These are phyloP conservation scores for Schizotus pectinicornis DNA, from an alignment of 2,888 invertebrate genomes.

Conservation along the genomic window DNA sequence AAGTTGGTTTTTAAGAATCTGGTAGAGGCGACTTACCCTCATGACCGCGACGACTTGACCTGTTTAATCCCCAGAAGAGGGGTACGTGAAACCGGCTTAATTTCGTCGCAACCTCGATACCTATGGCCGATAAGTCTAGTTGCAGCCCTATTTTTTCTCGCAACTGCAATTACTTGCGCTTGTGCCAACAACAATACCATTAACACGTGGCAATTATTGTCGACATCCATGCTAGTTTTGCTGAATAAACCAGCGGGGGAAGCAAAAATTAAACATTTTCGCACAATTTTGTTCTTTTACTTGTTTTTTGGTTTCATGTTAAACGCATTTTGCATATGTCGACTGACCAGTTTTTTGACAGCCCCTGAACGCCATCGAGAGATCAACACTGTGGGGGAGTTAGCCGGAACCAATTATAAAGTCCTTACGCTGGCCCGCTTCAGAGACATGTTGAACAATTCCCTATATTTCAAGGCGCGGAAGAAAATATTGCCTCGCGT, in stretches of 20 bases:
- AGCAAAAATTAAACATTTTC: background rate
- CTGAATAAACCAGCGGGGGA: constrained; percentile 14
- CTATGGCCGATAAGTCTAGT: constrained; percentile 22
- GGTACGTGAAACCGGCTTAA: constrained; percentile 1
- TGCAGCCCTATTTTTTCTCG: constrained; percentile 6
- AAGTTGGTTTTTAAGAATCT: constrained; percentile 29
- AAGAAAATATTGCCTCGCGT: constrained; percentile 25
- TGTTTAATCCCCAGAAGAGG: constrained; percentile 27
- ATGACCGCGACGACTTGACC: constrained; percentile 33
- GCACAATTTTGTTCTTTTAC: constrained; percentile 18
- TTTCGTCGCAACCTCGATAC: constrained; percentile 4
- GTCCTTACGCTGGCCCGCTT: constrained; percentile 33
- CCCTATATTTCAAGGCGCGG: constrained; percentile 9
- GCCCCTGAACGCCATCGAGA: constrained; percentile 27
- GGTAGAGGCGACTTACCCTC: constrained; percentile 35
- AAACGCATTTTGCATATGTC: constrained; percentile 26
- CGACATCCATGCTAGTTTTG: constrained; percentile 5
- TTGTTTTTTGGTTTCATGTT: constrained; percentile 28
- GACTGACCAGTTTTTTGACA: constrained; percentile 32
- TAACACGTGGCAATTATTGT: background rate
- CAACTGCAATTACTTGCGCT: background rate
- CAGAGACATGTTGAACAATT: constrained; percentile 25
- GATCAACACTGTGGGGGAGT: constrained; percentile 33
- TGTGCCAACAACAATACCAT: background rate
- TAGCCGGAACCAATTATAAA: constrained; percentile 29